Evolutionary conservation across 2,888 invertebrate genomes (phyloP).

Genomic region (Macrosoma leucophasiata): DNA sequence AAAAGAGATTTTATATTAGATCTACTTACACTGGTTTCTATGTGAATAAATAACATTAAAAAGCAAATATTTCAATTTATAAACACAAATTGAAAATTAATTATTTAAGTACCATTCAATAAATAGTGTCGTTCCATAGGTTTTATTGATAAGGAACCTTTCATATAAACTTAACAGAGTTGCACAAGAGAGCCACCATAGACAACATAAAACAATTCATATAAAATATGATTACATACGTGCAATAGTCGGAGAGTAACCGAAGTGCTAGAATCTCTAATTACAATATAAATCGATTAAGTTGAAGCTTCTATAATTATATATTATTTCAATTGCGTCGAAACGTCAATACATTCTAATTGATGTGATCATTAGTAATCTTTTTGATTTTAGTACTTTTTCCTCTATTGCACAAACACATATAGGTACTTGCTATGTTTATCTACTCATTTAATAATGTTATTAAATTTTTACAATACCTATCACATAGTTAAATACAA

Average conservation of each 20-base stretch:
- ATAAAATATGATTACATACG: constrained; percentile 42
- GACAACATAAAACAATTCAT: constrained; percentile 42
- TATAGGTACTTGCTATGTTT: constrained; percentile 57
- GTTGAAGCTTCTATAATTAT: constrained; percentile 65
- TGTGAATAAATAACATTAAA: constrained; percentile 50
- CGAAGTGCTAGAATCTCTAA: constrained; percentile 66
- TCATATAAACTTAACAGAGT: constrained; percentile 33
- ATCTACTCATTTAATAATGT: constrained; percentile 64
- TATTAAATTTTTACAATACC: constrained; percentile 67
- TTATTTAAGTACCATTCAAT: constrained; percentile 62
- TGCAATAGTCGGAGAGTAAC: constrained; percentile 59
- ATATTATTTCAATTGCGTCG: constrained; percentile 51
- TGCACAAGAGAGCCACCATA: constrained; percentile 55
- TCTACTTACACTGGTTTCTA: constrained; percentile 58
- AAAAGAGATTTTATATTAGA: constrained; percentile 58
- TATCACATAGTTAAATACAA: constrained; percentile 69
- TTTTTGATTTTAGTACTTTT: constrained; percentile 41
- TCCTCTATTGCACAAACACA: constrained; percentile 71
- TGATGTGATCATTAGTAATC: constrained; percentile 42
- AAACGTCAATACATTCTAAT: constrained; percentile 48
- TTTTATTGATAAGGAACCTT: constrained; percentile 43
- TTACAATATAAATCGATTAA: constrained; percentile 61
- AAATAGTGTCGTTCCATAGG: constrained; percentile 37
- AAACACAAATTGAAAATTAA: constrained; percentile 27
- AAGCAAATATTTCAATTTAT: constrained; percentile 31